A percentile compares a stretch with the other conserved stretches of the same genome.
Conservation (phyloP, 37 sponge, comb jelly and placozoan genomes). For the Sycon ciliatum region DNA sequence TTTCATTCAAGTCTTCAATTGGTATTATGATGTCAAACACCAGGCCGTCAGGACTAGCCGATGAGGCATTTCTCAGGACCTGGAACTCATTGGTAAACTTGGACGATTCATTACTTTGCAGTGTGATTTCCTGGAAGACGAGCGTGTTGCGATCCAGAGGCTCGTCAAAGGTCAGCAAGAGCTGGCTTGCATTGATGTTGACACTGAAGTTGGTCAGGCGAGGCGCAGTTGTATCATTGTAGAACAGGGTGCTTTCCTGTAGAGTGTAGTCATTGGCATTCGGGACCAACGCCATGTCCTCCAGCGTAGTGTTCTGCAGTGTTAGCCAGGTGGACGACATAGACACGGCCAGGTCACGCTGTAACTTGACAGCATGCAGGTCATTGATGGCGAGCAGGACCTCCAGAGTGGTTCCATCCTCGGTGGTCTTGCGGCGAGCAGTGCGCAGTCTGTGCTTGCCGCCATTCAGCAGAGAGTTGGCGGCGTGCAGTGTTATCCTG, state of each 20-base stretch:
- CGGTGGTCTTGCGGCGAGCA: constrained; percentile 14
- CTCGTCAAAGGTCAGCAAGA: constrained; percentile 72
- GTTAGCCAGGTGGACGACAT: constrained; percentile 56
- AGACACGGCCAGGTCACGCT: constrained; percentile 52
- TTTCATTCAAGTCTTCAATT: constrained; percentile 54
- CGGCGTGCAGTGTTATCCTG: constrained; percentile 38
- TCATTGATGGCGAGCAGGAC: constrained; percentile 50
- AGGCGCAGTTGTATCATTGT: constrained; percentile 53
- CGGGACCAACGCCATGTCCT: constrained; percentile 49
- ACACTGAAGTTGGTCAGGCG: constrained; percentile 43
- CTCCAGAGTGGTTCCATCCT: constrained; percentile 43
- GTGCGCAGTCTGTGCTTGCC: constrained; percentile 36
- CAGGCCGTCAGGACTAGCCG: constrained; percentile 62
- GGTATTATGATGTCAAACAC: constrained; percentile 35
- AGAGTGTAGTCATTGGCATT: constrained; percentile 38
- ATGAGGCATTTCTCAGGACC: constrained; percentile 1
- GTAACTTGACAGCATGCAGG: constrained; percentile 70
- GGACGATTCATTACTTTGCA: constrained; percentile 40
- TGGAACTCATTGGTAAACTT: constrained; percentile 24
- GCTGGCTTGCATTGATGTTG: constrained; percentile 45
- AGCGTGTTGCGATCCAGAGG: constrained; percentile 67
- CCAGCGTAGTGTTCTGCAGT: constrained; percentile 27
- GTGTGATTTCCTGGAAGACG: constrained; percentile 43
- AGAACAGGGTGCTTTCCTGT: constrained; percentile 21
- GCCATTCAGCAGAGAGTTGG: background rate